These are phyloP conservation scores for Pseudomyrmex pallidus DNA, from an alignment of 1,140 invertebrate genomes.

Conservation along the genomic window DNA sequence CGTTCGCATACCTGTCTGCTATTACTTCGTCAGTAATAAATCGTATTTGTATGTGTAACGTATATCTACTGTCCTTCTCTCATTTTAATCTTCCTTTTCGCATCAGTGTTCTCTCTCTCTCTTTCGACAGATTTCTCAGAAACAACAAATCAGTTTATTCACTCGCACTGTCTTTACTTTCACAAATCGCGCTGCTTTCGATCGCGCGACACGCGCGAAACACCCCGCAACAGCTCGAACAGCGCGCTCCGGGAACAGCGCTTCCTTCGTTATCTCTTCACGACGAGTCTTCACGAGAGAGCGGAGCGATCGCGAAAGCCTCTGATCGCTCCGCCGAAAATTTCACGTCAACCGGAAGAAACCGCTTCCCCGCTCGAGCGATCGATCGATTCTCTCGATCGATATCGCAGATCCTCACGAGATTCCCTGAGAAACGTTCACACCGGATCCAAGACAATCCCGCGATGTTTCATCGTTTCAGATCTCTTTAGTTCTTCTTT, in stretches of 20 bases:
- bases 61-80: no score
- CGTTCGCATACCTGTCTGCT: neutral
- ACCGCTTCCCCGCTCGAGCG: constrained; percentile 14
- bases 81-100: neutral
- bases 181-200: constrained; percentile 51
- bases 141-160: constrained; percentile 15
- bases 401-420: neutral
- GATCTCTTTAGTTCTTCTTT: neutral
- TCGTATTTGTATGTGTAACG: neutral
- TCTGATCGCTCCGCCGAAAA: constrained; percentile 35
- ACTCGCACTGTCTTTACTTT: constrained; percentile 47
- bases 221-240: neutral
- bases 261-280: neutral
- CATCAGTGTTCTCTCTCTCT: neutral
- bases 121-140: constrained; percentile 14
- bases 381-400: constrained; percentile 26
- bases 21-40: constrained; percentile 16
- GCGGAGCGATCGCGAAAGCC: neutral
- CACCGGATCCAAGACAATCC: constrained; percentile 16
- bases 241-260: no score
- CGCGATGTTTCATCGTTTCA: constrained; percentile 30
- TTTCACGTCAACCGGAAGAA: constrained; percentile 30
- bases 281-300: no score
- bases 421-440: neutral
- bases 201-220: constrained; percentile 42